phyloP scores from a whole-genome alignment of 2,888 invertebrate species.

The Myopa testacea region DNA sequence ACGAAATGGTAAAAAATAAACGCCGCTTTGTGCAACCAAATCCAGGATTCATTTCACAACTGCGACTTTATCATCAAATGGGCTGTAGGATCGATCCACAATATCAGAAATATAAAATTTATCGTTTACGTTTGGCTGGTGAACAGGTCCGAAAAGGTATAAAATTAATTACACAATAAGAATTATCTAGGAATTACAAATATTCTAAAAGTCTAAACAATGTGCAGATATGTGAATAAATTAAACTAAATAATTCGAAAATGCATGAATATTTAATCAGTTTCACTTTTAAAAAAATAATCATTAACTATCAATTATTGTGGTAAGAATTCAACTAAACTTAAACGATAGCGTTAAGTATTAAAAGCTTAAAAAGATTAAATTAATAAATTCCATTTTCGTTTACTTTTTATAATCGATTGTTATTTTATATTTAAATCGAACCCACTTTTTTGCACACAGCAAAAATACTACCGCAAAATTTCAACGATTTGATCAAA shows the following conservation, averaged over 20 bases:
- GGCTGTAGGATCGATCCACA: constrained; percentile 77
- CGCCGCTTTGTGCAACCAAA: constrained; percentile 83
- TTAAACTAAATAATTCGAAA: not conserved
- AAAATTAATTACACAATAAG: not conserved
- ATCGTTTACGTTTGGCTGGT: constrained; percentile 82
- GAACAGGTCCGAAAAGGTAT: constrained; percentile 82
- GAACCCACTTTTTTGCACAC: too few species aligned
- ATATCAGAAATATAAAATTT: constrained; percentile 79
- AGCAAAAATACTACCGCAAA: constrained; percentile 86
- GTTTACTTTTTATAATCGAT: constrained; percentile 15
- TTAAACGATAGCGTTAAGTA: too few species aligned
- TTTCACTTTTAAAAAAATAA: too few species aligned
- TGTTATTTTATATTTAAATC: constrained; percentile 5
- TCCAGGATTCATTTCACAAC: constrained; percentile 82
- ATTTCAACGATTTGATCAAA: constrained; percentile 81
- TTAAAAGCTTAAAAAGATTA: too few species aligned
- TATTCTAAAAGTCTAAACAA: too few species aligned
- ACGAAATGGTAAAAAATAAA: constrained; percentile 76
- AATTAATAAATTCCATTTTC: not conserved
- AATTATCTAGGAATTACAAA: too few species aligned
- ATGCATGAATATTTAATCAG: not conserved
- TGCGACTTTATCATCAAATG: constrained; percentile 85
- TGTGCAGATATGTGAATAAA: too few species aligned
- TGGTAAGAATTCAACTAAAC: too few species aligned
- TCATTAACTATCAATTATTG: too few species aligned